A percentile compares a stretch with the other conserved stretches of the same genome.
These are phyloP conservation scores for Pomatorhinus ruficollis DNA, from an alignment of 2,113 vertebrate species.

Conservation along the genomic window DNA sequence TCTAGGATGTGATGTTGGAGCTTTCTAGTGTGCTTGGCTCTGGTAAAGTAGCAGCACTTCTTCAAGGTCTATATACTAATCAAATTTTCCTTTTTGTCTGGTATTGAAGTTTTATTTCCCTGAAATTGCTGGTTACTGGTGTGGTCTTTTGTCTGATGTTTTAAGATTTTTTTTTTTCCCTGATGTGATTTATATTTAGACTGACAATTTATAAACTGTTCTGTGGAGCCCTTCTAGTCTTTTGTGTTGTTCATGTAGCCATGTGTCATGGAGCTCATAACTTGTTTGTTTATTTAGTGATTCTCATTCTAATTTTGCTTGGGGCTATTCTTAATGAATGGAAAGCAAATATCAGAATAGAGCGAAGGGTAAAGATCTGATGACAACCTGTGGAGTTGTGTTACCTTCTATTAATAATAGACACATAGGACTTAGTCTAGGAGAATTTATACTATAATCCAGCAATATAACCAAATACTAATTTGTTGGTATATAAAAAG, in stretches of 20 bases:
- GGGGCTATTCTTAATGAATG: constrained; percentile 66
- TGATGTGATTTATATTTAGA: background rate
- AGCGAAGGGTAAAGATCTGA: constrained; percentile 62
- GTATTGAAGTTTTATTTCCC: background rate
- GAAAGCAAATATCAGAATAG: constrained; percentile 65
- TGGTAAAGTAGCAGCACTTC: background rate
- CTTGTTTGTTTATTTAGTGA: constrained; percentile 61
- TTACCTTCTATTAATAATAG: constrained; percentile 57
- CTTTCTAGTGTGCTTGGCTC: background rate
- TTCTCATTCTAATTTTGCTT: constrained; percentile 62
- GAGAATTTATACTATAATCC: constrained; percentile 1
- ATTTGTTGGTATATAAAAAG: background rate
- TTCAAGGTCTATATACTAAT: background rate
- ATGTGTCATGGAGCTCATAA: background rate
- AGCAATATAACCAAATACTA: background rate
- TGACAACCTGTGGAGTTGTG: constrained; percentile 52
- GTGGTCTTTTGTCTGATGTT: background rate
- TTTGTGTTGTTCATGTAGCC: background rate
- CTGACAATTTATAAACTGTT: background rate
- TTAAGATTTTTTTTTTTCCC: background rate
- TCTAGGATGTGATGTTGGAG: background rate
- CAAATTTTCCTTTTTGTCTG: background rate
- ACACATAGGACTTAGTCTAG: background rate
- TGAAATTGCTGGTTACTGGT: background rate
- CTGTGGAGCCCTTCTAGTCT: background rate